Percentiles rank a stretch among this genome's conserved stretches.
Evolutionary conservation across 2,797 vertebrate species (phyloP).

Genomic region (Melanotaenia boesemani): DNA sequence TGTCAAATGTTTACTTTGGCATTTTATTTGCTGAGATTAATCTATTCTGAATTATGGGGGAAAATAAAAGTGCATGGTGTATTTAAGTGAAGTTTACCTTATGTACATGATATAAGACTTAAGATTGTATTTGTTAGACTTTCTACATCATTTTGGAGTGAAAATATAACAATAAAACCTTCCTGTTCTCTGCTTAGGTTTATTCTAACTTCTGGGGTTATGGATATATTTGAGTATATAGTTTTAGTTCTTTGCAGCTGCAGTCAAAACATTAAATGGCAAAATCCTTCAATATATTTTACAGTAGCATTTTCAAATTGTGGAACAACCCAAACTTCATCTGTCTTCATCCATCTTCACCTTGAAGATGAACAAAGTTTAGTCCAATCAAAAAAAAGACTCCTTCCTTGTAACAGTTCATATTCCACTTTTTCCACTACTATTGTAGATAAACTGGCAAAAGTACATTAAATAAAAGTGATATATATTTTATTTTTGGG

Average conservation of each 20-base stretch:
- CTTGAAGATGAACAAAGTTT: too few species aligned
- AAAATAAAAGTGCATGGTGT: conserved; percentile 8
- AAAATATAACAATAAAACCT: not conserved
- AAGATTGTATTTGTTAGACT: not conserved
- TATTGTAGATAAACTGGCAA: not conserved
- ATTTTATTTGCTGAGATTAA: conserved; percentile 40
- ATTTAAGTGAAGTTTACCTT: conserved; percentile 7
- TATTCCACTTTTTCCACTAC: not conserved
- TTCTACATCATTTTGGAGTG: conserved; percentile 6
- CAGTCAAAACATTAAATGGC: not conserved
- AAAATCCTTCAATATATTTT: not conserved
- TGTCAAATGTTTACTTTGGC: conserved; percentile 28
- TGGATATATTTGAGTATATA: not conserved
- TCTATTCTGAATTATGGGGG: conserved; percentile 10
- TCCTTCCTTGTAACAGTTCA: not conserved
- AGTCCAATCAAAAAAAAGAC: not conserved
- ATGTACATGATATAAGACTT: not conserved
- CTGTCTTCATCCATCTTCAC: too few species aligned
- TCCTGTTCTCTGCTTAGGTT: not conserved
- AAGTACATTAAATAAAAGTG: not conserved
- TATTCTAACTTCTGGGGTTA: not conserved
- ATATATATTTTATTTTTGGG: not conserved
- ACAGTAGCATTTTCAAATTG: too few species aligned
- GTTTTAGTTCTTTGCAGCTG: not conserved
- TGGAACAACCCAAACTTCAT: not conserved